These are phyloP conservation scores for Odocoileus hemionus DNA, from an alignment of 2,113 vertebrate genomes.

Conservation along the genomic window DNA sequence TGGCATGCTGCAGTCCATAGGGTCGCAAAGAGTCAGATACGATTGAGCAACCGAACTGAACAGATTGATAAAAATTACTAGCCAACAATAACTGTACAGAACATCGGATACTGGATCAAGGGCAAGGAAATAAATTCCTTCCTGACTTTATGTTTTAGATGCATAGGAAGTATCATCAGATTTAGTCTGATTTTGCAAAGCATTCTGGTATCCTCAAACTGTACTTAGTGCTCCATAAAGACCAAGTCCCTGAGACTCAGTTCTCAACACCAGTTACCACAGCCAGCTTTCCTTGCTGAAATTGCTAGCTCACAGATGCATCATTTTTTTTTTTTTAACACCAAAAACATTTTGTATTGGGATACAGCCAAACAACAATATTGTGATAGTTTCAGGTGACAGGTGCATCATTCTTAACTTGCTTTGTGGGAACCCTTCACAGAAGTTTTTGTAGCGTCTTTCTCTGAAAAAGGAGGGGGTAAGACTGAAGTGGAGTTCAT, in stretches of 20 bases:
- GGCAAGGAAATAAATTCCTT: not conserved
- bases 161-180: not conserved
- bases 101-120: not conserved
- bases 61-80: not conserved
- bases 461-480: not conserved
- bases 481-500: not conserved
- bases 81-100: not conserved
- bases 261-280: not conserved
- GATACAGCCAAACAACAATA: not conserved
- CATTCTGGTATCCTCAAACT: not conserved
- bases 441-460: not conserved
- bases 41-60: not conserved
- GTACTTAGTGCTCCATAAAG: not conserved
- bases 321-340: not conserved
- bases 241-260: not conserved
- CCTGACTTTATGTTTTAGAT: not conserved
- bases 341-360: not conserved
- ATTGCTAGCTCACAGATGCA: not conserved
- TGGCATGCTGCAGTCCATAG: not conserved
- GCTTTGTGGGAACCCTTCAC: not conserved
- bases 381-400: not conserved
- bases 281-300: not conserved
- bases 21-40: not conserved
- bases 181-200: not conserved
- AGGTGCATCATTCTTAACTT: not conserved